These are phyloP conservation scores for Aegotheles bennettii DNA, from an alignment of 2,113 vertebrate species.

Conservation along the genomic window DNA sequence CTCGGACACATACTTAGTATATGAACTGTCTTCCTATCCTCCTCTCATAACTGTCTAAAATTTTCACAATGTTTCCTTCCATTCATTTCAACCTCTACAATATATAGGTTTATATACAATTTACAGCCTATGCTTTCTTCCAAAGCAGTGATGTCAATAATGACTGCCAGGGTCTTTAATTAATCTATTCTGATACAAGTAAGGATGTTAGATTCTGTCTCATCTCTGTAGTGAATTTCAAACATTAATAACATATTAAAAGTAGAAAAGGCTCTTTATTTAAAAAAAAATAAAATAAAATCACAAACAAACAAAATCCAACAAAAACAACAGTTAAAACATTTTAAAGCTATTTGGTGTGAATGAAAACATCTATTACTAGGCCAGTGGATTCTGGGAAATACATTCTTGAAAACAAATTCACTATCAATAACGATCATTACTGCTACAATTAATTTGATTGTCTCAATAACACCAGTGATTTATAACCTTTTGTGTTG, in stretches of 20 bases:
- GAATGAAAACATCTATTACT: not conserved
- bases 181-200: not conserved
- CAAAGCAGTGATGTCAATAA: not conserved
- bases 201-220: not conserved
- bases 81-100: not conserved
- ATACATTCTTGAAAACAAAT: not conserved
- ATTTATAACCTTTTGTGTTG: not conserved
- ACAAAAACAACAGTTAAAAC: not conserved
- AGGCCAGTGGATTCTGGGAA: not conserved
- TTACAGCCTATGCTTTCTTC: not conserved
- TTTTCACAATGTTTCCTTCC: not conserved
- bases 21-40: not conserved
- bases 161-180: not conserved
- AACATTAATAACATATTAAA: not conserved
- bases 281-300: not conserved
- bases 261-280: not conserved
- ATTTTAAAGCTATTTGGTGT: not conserved
- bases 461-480: not conserved
- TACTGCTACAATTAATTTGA: not conserved
- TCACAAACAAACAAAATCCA: not conserved
- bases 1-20: not conserved
- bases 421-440: not conserved
- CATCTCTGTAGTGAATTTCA: not conserved
- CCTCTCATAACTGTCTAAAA: not conserved
- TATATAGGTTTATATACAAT: not conserved